These are phyloP conservation scores for Hemitrygon akajei DNA, from an alignment of 2,797 vertebrate species.

Conservation along the genomic window DNA sequence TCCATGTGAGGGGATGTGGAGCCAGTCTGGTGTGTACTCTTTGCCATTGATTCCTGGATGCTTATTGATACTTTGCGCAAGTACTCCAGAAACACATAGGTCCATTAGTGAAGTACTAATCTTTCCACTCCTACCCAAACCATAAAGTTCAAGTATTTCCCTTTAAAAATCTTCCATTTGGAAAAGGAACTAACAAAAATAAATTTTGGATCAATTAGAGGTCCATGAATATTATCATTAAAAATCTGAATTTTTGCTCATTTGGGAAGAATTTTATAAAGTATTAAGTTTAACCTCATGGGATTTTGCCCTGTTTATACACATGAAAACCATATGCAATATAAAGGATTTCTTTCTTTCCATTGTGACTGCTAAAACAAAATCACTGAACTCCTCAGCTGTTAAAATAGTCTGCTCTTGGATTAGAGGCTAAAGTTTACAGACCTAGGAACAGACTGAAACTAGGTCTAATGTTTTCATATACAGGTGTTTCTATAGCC, in stretches of 20 bases:
- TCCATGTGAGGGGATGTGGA: too few relatives aligned
- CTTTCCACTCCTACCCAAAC: background rate
- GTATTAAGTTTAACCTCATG: background rate
- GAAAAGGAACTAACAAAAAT: conserved; percentile 11
- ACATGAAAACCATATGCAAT: background rate
- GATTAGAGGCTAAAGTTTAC: too few relatives aligned
- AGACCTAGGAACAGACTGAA: background rate
- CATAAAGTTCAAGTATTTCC: background rate
- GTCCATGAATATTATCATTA: background rate
- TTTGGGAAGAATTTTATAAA: background rate
- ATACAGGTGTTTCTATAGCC: background rate
- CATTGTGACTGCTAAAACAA: background rate
- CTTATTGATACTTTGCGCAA: background rate
- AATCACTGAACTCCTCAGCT: too few relatives aligned
- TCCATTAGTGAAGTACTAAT: background rate
- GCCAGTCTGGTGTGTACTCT: too few relatives aligned
- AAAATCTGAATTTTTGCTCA: too few relatives aligned
- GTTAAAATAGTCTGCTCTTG: too few relatives aligned
- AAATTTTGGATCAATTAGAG: background rate
- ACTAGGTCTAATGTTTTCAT: background rate
- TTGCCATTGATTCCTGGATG: background rate
- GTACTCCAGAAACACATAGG: background rate
- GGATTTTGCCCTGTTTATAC: background rate
- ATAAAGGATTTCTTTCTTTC: background rate
- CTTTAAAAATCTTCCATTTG: background rate